Percentiles rank a stretch among this genome's conserved stretches.
Conservation (phyloP, 2,888 invertebrate genomes). For the Eupithecia tripunctaria region DNA sequence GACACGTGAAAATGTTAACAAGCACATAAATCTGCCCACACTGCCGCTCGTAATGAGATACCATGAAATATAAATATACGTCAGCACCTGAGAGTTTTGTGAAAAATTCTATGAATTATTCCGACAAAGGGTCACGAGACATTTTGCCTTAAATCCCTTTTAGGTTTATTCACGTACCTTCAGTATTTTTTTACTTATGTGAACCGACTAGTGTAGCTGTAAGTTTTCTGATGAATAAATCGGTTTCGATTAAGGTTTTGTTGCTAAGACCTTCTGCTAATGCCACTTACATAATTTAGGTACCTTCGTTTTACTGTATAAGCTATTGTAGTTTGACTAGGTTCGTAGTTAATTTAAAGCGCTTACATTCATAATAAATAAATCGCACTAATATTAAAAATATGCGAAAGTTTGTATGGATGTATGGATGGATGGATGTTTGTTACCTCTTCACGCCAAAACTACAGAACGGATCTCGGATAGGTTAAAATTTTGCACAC, state of each 20-base stretch:
- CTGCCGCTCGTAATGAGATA: slow-evolving; percentile 47
- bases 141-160: slow-evolving; percentile 10
- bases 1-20: slow-evolving; percentile 49
- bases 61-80: slow-evolving; percentile 46
- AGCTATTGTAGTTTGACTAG: not conserved
- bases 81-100: slow-evolving; percentile 42
- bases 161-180: slow-evolving; percentile 8
- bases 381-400: too few species aligned
- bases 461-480: too few species aligned
- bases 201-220: not conserved
- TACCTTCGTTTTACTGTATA: not conserved
- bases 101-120: slow-evolving; percentile 31
- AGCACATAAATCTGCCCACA: slow-evolving; percentile 48
- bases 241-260: not conserved
- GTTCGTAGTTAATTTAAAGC: not conserved
- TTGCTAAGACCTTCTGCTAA: not conserved
- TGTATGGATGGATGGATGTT: too few species aligned
- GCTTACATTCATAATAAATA: too few species aligned
- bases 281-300: not conserved
- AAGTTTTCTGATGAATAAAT: not conserved
- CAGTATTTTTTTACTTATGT: not conserved
- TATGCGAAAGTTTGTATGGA: too few species aligned
- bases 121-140: slow-evolving; percentile 14
- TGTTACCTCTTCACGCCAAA: too few species aligned
- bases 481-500: too few species aligned